Evolutionary conservation across 2,797 vertebrate species (phyloP), one percentile per base, ranked within the genome.

Genomic region (Heliangelus exortis): DNA sequence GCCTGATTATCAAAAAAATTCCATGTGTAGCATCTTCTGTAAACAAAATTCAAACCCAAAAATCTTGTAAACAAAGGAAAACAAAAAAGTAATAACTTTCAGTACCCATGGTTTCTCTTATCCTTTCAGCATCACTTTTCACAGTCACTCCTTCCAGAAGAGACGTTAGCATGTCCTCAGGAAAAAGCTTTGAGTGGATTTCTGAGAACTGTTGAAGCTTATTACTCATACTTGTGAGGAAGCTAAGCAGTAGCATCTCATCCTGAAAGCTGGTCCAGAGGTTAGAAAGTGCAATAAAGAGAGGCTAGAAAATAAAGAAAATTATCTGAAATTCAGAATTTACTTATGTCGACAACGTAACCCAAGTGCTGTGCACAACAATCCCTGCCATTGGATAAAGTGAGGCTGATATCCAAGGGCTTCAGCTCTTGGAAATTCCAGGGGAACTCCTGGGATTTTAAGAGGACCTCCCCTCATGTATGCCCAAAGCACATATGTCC

Each of bases 231-330:
- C 97, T 98, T 68, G 83, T 96, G 58, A 99, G 97, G 87, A 98
- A 97, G 84, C 91, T 98, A 87, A 99, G 96, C 84, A 99, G 95
- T 53, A 98, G 95, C 10, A 97, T 97, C 97, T 99, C 99, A 57
- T 98, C 97, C 97, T 98, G 98, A 93, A 99, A 98, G 68, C 97
- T 66, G 2, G 77, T 97, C 99, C 99, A 99, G 58, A 98, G 84
- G 63, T 96, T 97, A 26, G 98, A 98, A 90, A 99, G 89, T 5
- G 90, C 92, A 68, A 98, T 98, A 95, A 99, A 99, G 69, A 98
- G 95, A 29, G 99, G 99, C 99, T 99, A 75, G 31, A 51, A 94
- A 79, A 88, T 23, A 74, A 84, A 86, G 71, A 83, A 51, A 82
- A 71, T 45, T 0, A 65, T 23, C 23, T 54, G 81, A 91, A 96